A percentile compares a stretch with the other conserved stretches of the same genome.
These are phyloP conservation scores for Semnopithecus entellus DNA, from an alignment of 2,113 vertebrate species.

Conservation along the genomic window DNA sequence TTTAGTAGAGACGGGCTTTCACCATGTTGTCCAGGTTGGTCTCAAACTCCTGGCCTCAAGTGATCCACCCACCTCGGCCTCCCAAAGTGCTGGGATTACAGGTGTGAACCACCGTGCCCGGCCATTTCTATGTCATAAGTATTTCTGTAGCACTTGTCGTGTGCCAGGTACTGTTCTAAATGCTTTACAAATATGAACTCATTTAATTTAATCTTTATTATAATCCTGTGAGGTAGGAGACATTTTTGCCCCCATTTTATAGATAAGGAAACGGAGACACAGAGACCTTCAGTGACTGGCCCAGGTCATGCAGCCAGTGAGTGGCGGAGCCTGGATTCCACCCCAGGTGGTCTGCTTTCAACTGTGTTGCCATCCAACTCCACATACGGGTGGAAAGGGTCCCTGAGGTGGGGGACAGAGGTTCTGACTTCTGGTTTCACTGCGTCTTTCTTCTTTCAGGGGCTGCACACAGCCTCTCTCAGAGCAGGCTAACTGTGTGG, in stretches of 20 bases:
- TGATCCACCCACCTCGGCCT: too few species aligned
- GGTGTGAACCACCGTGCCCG: too few species aligned
- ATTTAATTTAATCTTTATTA: background rate
- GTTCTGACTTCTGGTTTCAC: background rate
- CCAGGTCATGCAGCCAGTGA: background rate
- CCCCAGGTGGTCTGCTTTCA: background rate
- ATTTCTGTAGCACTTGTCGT: background rate
- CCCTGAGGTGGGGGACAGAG: accelerated
- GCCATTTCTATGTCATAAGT: background rate
- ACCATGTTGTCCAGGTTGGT: too few species aligned
- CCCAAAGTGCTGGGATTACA: too few species aligned
- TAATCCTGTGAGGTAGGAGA: background rate
- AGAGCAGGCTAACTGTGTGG: background rate
- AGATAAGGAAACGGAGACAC: background rate
- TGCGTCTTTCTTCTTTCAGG: background rate
- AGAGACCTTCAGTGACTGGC: background rate
- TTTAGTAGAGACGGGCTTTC: too few species aligned
- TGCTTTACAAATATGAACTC: background rate
- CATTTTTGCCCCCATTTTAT: background rate
- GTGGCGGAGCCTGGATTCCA: background rate
- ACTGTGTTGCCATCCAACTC: background rate
- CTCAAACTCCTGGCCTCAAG: too few species aligned
- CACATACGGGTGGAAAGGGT: background rate
- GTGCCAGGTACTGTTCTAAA: background rate
- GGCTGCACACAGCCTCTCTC: background rate